phyloP scores from a whole-genome alignment of 2,888 invertebrate species.

The Rhimphoctona megacephalus region DNA sequence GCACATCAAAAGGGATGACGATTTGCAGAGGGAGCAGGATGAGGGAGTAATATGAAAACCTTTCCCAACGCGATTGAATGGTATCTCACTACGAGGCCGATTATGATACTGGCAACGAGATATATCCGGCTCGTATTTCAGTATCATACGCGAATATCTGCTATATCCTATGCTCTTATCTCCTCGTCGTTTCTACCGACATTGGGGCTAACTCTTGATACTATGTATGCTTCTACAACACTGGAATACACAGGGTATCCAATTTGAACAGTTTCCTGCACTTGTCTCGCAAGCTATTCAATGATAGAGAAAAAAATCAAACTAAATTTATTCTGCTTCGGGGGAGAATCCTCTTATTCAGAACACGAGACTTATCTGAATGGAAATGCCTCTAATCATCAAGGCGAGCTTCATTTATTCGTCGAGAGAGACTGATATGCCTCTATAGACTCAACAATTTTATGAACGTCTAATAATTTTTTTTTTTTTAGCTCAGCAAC shows the following conservation, averaged over 20 bases:
- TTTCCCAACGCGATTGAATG: constrained; percentile 27
- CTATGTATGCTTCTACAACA: neutral
- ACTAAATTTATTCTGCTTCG: neutral
- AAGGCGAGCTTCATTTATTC: neutral
- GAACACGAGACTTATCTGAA: neutral
- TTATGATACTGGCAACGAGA: constrained; percentile 45
- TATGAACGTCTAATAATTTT: neutral
- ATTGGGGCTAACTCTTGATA: constrained; percentile 9
- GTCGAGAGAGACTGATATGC: neutral
- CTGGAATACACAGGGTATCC: constrained; percentile 3
- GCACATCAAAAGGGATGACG: constrained; percentile 28
- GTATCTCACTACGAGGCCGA: constrained; percentile 31
- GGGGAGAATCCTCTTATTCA: neutral
- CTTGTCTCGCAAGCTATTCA: neutral
- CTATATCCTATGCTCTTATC: constrained; percentile 36
- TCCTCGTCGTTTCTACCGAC: constrained; percentile 13
- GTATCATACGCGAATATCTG: constrained; percentile 25
- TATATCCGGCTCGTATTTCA: constrained; percentile 44
- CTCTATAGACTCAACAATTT: neutral
- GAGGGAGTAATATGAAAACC: constrained; percentile 46
- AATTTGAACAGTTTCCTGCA: neutral
- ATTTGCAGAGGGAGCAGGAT: constrained; percentile 24
- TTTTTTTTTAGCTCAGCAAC: neutral
- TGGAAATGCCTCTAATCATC: neutral
- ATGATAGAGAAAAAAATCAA: neutral